Conservation (phyloP, 2,797 vertebrate species). For the Danio choprae region DNA sequence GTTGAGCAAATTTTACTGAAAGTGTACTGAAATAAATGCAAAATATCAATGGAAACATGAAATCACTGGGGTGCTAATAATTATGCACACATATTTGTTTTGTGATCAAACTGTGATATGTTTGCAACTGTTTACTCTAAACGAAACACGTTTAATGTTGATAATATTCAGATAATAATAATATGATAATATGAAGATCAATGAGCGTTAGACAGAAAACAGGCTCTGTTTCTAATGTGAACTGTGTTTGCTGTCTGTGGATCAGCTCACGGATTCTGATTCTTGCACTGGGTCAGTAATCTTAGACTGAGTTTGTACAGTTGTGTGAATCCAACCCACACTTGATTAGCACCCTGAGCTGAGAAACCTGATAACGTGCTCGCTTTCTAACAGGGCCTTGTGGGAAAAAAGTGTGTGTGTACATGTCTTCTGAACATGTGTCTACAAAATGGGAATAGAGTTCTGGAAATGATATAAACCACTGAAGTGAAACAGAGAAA, state of each 20-base stretch:
- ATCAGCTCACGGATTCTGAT: slow-evolving; percentile 6
- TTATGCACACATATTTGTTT: too few species aligned
- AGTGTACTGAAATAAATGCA: too few species aligned
- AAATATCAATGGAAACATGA: too few species aligned
- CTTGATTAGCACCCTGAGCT: slow-evolving; percentile 26
- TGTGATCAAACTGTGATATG: too few species aligned
- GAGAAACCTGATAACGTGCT: slow-evolving; percentile 36
- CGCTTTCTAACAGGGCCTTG: slow-evolving; percentile 33
- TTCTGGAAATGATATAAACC: slow-evolving; percentile 41
- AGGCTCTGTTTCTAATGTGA: slow-evolving; percentile 23
- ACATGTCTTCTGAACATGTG: slow-evolving; percentile 31
- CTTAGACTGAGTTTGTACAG: slow-evolving; percentile 1
- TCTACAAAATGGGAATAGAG: slow-evolving; percentile 43
- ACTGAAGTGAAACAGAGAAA: slow-evolving; percentile 9
- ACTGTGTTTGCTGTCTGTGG: not conserved
- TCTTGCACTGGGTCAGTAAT: slow-evolving; percentile 1
- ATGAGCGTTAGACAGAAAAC: not conserved
- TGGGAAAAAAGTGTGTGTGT: slow-evolving; percentile 24
- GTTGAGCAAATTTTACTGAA: too few species aligned
- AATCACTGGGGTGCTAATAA: too few species aligned
- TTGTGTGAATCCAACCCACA: slow-evolving; percentile 15
- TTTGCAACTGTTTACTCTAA: too few species aligned
- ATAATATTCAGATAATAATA: too few species aligned
- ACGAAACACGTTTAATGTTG: too few species aligned
- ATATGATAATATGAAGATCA: too few species aligned